These are phyloP conservation scores for Acrocera orbiculus DNA, from an alignment of 2,888 invertebrate genomes.

Conservation along the genomic window DNA sequence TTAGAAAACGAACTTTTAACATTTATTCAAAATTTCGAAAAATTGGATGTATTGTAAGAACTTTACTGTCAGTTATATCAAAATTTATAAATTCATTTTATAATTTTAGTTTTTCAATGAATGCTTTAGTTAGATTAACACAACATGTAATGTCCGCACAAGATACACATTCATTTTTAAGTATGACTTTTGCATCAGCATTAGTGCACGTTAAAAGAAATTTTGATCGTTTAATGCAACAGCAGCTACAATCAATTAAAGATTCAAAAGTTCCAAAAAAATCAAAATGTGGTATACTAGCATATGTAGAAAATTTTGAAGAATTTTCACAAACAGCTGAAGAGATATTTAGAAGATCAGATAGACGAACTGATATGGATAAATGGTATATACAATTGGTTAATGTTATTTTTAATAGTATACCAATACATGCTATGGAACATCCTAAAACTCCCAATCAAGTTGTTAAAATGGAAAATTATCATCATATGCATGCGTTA, in stretches of 20 bases:
- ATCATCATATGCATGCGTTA: constrained; percentile 77
- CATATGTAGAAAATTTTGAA: constrained; percentile 80
- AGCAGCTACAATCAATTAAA: constrained; percentile 61
- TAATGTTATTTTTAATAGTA: constrained; percentile 67
- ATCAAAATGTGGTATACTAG: constrained; percentile 74
- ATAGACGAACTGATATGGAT: constrained; percentile 75
- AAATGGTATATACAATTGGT: constrained; percentile 76
- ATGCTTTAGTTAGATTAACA: constrained; percentile 77
- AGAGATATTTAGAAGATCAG: constrained; percentile 68
- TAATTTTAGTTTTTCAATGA: constrained; percentile 68
- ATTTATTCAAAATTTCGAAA: constrained; percentile 74
- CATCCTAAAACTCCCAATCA: constrained; percentile 84
- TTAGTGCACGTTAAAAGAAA: constrained; percentile 75
- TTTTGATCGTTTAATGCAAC: constrained; percentile 81
- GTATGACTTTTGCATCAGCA: constrained; percentile 71
- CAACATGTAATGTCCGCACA: constrained; percentile 85
- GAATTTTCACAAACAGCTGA: constrained; percentile 76
- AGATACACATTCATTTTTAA: constrained; percentile 70
- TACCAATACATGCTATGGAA: constrained; percentile 57
- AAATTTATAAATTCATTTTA: neutral
- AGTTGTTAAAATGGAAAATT: constrained; percentile 91
- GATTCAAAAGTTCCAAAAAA: constrained; percentile 49
- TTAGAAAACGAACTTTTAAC: constrained; percentile 72
- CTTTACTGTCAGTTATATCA: neutral
- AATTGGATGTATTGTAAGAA: constrained; percentile 75